Percentiles rank a stretch among this genome's conserved stretches.
phyloP scores from a whole-genome alignment of 2,888 invertebrate genomes.

The Tetropium fuscum region DNA sequence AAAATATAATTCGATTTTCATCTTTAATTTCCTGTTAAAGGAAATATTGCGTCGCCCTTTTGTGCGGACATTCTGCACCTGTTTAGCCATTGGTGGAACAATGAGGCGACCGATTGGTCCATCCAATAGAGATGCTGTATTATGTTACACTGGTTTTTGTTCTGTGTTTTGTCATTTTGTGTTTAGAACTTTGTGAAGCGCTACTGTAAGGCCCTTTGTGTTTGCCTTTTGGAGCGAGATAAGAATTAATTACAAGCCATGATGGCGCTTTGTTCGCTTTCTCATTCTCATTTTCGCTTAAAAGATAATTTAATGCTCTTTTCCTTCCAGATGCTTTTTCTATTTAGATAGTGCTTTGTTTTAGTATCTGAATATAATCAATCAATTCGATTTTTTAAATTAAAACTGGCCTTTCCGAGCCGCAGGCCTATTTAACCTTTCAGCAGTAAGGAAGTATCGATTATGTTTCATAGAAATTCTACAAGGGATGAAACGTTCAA shows the following conservation, averaged over 20 bases:
- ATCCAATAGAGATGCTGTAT: constrained; percentile 63
- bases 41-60: constrained; percentile 33
- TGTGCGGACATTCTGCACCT: constrained; percentile 54
- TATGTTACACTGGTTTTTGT: constrained; percentile 65
- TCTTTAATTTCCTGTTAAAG: constrained; percentile 28
- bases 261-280: constrained; percentile 63
- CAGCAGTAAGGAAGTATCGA: neutral
- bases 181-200: constrained; percentile 65
- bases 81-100: constrained; percentile 64
- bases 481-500: no score
- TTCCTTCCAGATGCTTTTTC: constrained; percentile 25
- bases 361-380: constrained; percentile 16
- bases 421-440: neutral
- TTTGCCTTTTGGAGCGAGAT: constrained; percentile 65
- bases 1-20: constrained; percentile 3
- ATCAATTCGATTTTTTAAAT: constrained; percentile 15
- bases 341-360: constrained; percentile 20
- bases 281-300: constrained; percentile 63
- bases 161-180: constrained; percentile 66
- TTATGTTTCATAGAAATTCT: no score
- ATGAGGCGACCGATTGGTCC: constrained; percentile 63
- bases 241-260: constrained; percentile 68
- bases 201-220: constrained; percentile 62
- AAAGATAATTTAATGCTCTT: constrained; percentile 63
- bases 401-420: neutral